Conservation (phyloP, 2,797 vertebrate species). For the Lithobates pipiens region DNA sequence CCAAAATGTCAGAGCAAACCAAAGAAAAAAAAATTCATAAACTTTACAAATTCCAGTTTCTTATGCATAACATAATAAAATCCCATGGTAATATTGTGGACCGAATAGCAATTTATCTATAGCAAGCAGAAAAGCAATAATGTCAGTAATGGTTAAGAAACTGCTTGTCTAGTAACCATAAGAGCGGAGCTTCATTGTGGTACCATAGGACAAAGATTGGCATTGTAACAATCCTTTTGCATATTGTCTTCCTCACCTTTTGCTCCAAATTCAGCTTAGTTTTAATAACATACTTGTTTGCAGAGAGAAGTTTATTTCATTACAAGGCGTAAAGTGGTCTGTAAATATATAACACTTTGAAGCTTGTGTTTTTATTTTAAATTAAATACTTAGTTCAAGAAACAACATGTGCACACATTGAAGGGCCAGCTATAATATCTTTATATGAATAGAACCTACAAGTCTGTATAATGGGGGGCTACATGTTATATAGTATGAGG, state of each 20-base stretch:
- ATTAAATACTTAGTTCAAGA: constrained; percentile 14
- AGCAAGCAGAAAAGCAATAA: constrained; percentile 49
- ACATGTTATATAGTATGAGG: not conserved
- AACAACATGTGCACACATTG: constrained; percentile 30
- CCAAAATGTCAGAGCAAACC: not conserved
- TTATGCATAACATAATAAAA: constrained; percentile 36
- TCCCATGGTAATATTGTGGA: constrained; percentile 25
- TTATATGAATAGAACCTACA: constrained; percentile 10
- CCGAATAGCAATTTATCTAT: constrained; percentile 47
- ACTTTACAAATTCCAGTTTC: constrained; percentile 23
- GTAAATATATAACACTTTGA: constrained; percentile 2
- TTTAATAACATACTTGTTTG: constrained; percentile 34
- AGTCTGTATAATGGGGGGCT: not conserved
- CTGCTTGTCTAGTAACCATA: constrained; percentile 27
- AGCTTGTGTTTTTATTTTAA: constrained; percentile 34
- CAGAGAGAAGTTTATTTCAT: constrained; percentile 27
- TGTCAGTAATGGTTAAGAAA: constrained; percentile 38
- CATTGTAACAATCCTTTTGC: constrained; percentile 8
- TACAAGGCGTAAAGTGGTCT: constrained; percentile 21
- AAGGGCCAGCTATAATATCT: constrained; percentile 19
- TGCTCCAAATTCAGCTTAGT: constrained; percentile 12
- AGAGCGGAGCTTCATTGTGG: constrained; percentile 25
- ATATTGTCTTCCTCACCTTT: not conserved
- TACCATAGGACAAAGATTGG: not conserved
- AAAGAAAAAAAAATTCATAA: not conserved